Evolutionary conservation across 2,888 invertebrate species (phyloP).

Genomic region (Crepidodera aurea): DNA sequence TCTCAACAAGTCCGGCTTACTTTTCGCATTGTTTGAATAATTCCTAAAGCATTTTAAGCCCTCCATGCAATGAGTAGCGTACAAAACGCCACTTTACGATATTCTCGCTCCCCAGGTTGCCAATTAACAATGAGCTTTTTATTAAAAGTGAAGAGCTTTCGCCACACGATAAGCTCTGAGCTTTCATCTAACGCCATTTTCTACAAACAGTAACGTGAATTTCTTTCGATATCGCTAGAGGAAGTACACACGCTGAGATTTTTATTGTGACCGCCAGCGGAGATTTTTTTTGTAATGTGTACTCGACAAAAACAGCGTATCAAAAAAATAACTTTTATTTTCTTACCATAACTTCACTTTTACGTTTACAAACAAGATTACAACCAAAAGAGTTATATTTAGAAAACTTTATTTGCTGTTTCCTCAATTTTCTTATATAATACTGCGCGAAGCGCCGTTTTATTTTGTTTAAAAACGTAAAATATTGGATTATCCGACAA

Average conservation of each 20-base stretch:
- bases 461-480: too few species aligned
- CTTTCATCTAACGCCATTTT: conserved; percentile 32
- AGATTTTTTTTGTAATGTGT: conserved; percentile 4
- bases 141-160: conserved; percentile 38
- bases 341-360: too few species aligned
- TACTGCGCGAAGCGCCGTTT: too few species aligned
- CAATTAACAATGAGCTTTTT: conserved; percentile 50
- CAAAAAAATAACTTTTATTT: too few species aligned
- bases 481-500: too few species aligned
- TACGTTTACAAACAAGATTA: too few species aligned
- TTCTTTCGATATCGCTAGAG: conserved; percentile 23
- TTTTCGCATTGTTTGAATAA: conserved; percentile 25
- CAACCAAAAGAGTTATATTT: too few species aligned
- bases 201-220: conserved; percentile 6
- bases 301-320: not conserved
- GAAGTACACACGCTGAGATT: conserved; percentile 14
- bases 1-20: conserved; percentile 21
- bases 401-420: too few species aligned
- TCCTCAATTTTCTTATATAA: too few species aligned
- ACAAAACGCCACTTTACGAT: conserved; percentile 38
- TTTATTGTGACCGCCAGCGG: conserved; percentile 24
- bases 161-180: conserved; percentile 35
- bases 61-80: conserved; percentile 35
- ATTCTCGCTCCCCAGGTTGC: conserved; percentile 44
- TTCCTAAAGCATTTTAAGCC: conserved; percentile 42